phyloP scores from a whole-genome alignment of 2,113 vertebrate genomes.

The Corydoras sp. region DNA sequence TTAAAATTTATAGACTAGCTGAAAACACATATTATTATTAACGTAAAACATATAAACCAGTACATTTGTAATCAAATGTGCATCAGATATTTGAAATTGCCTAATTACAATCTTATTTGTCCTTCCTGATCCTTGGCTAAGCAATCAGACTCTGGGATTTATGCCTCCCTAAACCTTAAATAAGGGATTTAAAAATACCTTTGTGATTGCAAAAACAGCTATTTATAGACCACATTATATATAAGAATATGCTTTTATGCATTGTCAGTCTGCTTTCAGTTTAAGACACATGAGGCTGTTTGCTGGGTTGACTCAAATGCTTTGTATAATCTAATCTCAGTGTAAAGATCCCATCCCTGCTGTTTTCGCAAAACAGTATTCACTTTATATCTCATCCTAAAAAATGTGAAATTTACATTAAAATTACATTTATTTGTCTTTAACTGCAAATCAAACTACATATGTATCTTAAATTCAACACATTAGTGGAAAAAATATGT shows the following conservation, averaged over 20 bases:
- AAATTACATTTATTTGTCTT: too few relatives aligned
- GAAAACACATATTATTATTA: constrained; percentile 15
- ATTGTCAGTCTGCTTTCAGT: neutral
- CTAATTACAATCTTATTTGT: neutral
- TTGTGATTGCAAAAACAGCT: neutral
- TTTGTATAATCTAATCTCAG: neutral
- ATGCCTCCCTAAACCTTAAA: neutral
- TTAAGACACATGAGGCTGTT: neutral
- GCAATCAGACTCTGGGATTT: neutral
- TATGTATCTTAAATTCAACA: too few relatives aligned
- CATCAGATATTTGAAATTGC: neutral
- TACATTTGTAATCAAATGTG: neutral
- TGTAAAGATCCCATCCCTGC: too few relatives aligned
- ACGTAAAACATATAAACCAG: neutral
- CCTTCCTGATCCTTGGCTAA: neutral
- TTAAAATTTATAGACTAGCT: too few relatives aligned
- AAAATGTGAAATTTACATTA: neutral
- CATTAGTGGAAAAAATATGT: too few relatives aligned
- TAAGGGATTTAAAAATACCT: neutral
- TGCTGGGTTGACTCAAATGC: neutral
- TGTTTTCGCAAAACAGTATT: too few relatives aligned
- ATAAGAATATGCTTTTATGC: neutral
- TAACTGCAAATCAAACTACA: too few relatives aligned
- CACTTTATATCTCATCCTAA: neutral
- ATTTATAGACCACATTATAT: neutral